Conservation (phyloP, 2,888 invertebrate genomes). For the Heliconius cydno region DNA sequence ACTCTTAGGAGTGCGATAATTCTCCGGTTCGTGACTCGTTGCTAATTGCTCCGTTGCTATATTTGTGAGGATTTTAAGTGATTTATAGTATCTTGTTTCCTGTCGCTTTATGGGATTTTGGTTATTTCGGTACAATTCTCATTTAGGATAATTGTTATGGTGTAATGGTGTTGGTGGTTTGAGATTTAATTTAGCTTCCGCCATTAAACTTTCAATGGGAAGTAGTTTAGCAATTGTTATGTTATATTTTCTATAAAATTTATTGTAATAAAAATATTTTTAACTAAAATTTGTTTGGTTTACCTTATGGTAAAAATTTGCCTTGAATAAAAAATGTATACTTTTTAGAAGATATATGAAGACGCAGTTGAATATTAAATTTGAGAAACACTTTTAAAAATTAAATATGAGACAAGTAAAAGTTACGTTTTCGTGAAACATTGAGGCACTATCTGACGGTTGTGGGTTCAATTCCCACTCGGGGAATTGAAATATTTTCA, state of each 20-base stretch:
- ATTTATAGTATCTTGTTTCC: slow-evolving; percentile 27
- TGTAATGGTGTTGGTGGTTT: not conserved
- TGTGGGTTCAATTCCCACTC: too few species aligned
- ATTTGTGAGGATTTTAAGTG: slow-evolving; percentile 27
- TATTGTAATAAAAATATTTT: not conserved
- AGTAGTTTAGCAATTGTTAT: not conserved
- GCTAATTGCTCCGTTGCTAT: slow-evolving; percentile 26
- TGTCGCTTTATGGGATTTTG: slow-evolving; percentile 26
- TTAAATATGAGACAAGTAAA: too few species aligned
- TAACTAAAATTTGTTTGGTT: not conserved
- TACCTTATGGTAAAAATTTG: too few species aligned
- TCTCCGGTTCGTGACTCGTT: slow-evolving; percentile 17
- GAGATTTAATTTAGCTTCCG: not conserved
- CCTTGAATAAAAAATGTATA: too few species aligned
- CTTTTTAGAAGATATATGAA: too few species aligned
- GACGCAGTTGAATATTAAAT: too few species aligned
- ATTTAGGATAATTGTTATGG: slow-evolving; percentile 11
- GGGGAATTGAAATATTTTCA: too few species aligned
- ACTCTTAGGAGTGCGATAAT: slow-evolving; percentile 22
- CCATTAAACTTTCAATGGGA: not conserved
- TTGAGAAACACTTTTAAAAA: too few species aligned
- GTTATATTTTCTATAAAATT: not conserved
- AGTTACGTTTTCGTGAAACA: too few species aligned
- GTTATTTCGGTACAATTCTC: slow-evolving; percentile 10
- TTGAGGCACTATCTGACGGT: too few species aligned